Evolutionary conservation across 2,113 vertebrate species (phyloP), one percentile per base, ranked within the genome.

Genomic region (Pseudois nayaur): DNA sequence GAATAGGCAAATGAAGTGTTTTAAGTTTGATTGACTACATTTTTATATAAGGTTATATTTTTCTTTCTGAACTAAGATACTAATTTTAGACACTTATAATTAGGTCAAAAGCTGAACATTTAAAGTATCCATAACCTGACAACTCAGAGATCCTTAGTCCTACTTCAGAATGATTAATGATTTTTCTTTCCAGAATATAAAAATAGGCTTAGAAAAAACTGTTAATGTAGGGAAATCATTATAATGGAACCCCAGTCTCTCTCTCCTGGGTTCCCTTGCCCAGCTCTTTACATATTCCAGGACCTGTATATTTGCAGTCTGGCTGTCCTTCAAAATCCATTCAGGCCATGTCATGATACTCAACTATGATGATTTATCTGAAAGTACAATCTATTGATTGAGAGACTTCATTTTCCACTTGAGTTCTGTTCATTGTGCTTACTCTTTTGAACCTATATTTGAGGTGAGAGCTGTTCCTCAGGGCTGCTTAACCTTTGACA

Each of bases 1-100:
- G 6, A 9, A 54, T 87, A 78, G 74, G 48, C 31, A 92, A 94
- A 76, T 84, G 81, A 31, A 93, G 5, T 94, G 50, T 83, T 23
- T 74, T 92, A 54, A 50, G 6, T 83, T 86, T 78, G 27, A 87
- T 57, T 93, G 62, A 67, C 31, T 82, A 76, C 50, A 71, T 92
- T 97, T 97, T 90, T 94, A 87, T 92, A 2, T 96, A 94, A 95
- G n/a, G 23, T 89, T 92, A 33, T 92, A 60, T 92, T 97, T 98
- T 92, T 92, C n/a, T 96, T 71, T 8, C 50, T 95, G 76, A 97
- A 36, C 21, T 67, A 79, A 90, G 50, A 52, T 4, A 64, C 12
- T 76, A 82, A 96, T 85, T 96, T 90, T 85, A 87, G 33, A 92
- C 36, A 60, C 15, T 29, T 83, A 85, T 55, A 92, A 94, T 96